Conservation (phyloP, 2,888 invertebrate genomes). For the Drosophila percnosoma region DNA sequence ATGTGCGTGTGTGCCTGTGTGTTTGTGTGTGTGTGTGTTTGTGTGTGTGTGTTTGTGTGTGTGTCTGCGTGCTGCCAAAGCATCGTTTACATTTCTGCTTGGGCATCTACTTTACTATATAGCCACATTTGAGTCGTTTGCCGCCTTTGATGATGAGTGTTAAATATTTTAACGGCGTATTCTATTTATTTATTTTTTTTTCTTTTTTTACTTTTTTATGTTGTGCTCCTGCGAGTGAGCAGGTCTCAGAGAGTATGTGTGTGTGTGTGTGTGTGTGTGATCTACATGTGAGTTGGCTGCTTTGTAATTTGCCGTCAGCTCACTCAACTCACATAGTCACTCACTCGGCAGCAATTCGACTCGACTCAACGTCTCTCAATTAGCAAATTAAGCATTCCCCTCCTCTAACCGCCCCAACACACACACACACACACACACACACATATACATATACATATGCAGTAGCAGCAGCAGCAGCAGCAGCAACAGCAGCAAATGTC, state of each 20-base stretch:
- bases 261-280: slow-evolving; percentile 33
- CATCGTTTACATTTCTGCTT: slow-evolving; percentile 43
- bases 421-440: slow-evolving; percentile 1
- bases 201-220: slow-evolving; percentile 13
- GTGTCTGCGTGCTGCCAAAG: slow-evolving; percentile 12
- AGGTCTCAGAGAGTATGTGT: slow-evolving; percentile 7
- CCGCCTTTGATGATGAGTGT: slow-evolving; percentile 47
- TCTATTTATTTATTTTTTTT: slow-evolving; percentile 19
- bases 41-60: not conserved
- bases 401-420: slow-evolving; percentile 28
- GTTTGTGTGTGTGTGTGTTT: not conserved
- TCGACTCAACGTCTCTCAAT: slow-evolving; percentile 65
- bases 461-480: not conserved
- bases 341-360: slow-evolving; percentile 49
- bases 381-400: slow-evolving; percentile 68
- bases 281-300: slow-evolving; percentile 39
- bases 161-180: slow-evolving; percentile 36
- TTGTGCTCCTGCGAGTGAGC: slow-evolving; percentile 9
- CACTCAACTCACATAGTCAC: slow-evolving; percentile 32
- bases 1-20: slow-evolving; percentile 1
- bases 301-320: slow-evolving; percentile 46
- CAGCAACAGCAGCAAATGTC: slow-evolving; percentile 12
- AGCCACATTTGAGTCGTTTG: slow-evolving; percentile 36
- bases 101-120: slow-evolving; percentile 13
- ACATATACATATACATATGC: slow-evolving; percentile 7